Conservation (phyloP, 2,797 vertebrate species). For the Cirrhinus molitorella region DNA sequence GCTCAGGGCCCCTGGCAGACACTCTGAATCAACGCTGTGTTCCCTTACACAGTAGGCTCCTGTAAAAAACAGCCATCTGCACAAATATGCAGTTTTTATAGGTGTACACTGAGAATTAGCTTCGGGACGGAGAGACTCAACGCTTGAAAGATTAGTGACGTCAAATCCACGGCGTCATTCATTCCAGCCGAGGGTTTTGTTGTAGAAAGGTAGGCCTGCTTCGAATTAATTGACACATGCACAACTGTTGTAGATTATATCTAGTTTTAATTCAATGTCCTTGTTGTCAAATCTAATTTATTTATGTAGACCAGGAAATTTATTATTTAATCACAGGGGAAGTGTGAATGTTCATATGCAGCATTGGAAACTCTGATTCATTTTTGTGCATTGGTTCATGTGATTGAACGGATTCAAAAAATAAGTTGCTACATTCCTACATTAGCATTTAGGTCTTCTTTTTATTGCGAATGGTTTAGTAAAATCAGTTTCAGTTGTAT, state of each 20-base stretch:
- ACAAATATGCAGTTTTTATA: conserved; percentile 66
- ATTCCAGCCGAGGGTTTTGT: conserved; percentile 55
- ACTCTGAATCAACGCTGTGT: conserved; percentile 62
- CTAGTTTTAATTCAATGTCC: neutral
- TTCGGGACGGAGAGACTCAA: conserved; percentile 50
- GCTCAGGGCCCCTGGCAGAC: conserved; percentile 46
- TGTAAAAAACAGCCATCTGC: conserved; percentile 63
- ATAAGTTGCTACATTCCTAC: neutral
- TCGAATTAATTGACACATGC: conserved; percentile 1
- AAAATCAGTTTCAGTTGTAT: neutral
- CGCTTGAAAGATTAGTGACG: conserved; percentile 57
- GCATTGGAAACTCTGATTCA: neutral
- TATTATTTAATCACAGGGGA: neutral
- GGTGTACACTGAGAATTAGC: conserved; percentile 51
- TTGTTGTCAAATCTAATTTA: neutral
- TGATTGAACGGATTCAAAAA: neutral
- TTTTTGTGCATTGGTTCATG: neutral
- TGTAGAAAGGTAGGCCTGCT: conserved; percentile 31
- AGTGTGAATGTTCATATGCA: neutral
- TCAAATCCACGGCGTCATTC: conserved; percentile 45
- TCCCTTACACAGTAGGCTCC: conserved; percentile 58
- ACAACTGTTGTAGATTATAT: neutral
- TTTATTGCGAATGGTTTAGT: neutral
- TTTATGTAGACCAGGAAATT: neutral
- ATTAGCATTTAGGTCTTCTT: neutral